Base-by-base conservation (phyloP, 23 tunicate genomes). In the Styela plicata region DNA sequence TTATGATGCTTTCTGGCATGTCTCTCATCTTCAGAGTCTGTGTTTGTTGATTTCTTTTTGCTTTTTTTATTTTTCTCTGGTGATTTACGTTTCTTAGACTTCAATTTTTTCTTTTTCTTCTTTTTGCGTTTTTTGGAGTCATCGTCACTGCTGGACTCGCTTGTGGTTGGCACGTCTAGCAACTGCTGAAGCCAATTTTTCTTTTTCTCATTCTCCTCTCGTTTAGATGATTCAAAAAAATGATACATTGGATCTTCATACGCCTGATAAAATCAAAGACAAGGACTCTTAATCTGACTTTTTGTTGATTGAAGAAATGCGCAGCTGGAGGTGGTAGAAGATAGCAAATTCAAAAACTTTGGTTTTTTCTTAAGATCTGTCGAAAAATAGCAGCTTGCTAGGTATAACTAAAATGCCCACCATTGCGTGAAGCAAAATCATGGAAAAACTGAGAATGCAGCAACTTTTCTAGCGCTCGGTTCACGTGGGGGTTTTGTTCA, bases 181-280 rank as follows among this genome's bases (percentile, higher is more conserved):
- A 93, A 31, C 33, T 93, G 88, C 70, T 93, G 89, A 24, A 93
- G 73, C 80, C 82, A 93, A 1, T 44, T 33, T 28, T 85, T 69
- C 63, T 88, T 93, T 36, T 69, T 80, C 23, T 82, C 87, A 30
- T 82, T 87, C 22, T 93, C 88, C 36, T 87, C 71, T 36, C 74
- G 79, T 74, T 85, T 64, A 64, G 84, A 33, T 30, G 69, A 75
- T 34, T 76, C 86, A 35, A 93, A 20, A 61, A 92, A 52, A 22
- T 70, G 82, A 66, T 88, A 82, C 98, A 93, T 87, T 1, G 98
- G 98, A 36, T 93, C 98, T 82, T 93, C 98, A 73, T 81, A 84
- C 57, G 73, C 70, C 97, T 91, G 68, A 69, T 22, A 73, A 31
- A 1, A n/a, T n/a, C n/a, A n/a, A n/a, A n/a, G n/a, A n/a, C n/a